Evolutionary conservation across 1,140 invertebrate genomes (phyloP), one percentile per base, ranked within the genome.

Genomic region (Maniola jurtina): DNA sequence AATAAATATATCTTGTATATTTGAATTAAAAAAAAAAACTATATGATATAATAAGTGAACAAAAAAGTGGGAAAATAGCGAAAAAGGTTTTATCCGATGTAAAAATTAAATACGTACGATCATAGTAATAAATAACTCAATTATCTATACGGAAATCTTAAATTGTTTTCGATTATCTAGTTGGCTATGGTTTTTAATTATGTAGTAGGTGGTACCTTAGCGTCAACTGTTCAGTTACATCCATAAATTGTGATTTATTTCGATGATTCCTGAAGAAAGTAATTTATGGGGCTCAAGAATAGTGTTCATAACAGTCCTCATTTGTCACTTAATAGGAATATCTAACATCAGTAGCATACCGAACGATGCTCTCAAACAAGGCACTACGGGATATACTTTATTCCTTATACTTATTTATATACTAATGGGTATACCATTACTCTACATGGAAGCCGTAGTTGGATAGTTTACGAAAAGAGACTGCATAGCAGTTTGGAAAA

Each of bases 381-480:
- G 87, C 9, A 68, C 80, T 4, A 38, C 65, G 1, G 87, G 82
- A 0, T 73, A 75, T 42, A 62, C 76, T 0, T 45, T 85, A 36
- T 59, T 68, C 11, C 70, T 77, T 45, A 52, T 72, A 7, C 0
- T 77, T 6, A 54, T 69, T 14, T 80, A 73, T 58, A 58, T 87
- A 36, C 38, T 84, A 6, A 34, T 88, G 61, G 93, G 93, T 13
- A 91, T 94, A 48, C 94, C 94, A 1, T 65, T 94, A 13, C 72
- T 93, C 0, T 94, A 94, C 72, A 93, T 94, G 93, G 94, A 94
- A 73, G 82, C 93, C 33, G 91, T 93, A n/a, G 84, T 94, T 14
- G 92, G 93, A 33, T 93, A 94, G 71, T 94, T 93, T 68, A 94
- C 93, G 2, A 83, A 90, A 50, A 88, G 93, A 72, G 93, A 94